A percentile compares a stretch with the other conserved stretches of the same genome.
phyloP scores from a whole-genome alignment of 2,888 invertebrate genomes.

The Chaitophorus viminalis region DNA sequence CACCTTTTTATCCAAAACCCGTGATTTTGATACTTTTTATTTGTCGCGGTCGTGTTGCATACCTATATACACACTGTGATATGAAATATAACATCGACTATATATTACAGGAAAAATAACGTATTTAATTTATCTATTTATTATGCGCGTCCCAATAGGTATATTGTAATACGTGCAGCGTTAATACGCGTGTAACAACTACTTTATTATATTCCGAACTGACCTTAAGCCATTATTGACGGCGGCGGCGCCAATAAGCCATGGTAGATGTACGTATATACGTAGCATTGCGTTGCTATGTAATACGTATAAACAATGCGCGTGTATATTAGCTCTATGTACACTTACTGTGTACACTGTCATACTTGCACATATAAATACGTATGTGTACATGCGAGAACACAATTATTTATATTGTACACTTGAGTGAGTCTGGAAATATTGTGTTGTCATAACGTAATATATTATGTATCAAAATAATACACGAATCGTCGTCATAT shows the following conservation, averaged over 20 bases:
- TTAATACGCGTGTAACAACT: background rate
- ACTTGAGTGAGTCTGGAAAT: background rate
- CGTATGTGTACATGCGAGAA: background rate
- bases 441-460: background rate
- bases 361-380: background rate
- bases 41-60: background rate
- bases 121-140: background rate
- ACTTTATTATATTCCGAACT: background rate
- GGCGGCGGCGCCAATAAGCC: slow-evolving; percentile 3
- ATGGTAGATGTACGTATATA: background rate
- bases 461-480: no score
- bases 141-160: background rate
- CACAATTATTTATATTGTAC: background rate
- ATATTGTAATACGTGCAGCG: background rate
- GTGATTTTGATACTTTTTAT: background rate
- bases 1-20: background rate
- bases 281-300: background rate
- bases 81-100: background rate
- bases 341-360: background rate
- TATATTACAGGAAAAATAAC: background rate
- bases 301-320: background rate
- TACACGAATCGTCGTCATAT: background rate
- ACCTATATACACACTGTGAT: background rate
- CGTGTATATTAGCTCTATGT: background rate
- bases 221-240: slow-evolving; percentile 10